These are phyloP conservation scores for Gymnorhina tibicen DNA, from an alignment of 2,113 vertebrate genomes.

Conservation along the genomic window DNA sequence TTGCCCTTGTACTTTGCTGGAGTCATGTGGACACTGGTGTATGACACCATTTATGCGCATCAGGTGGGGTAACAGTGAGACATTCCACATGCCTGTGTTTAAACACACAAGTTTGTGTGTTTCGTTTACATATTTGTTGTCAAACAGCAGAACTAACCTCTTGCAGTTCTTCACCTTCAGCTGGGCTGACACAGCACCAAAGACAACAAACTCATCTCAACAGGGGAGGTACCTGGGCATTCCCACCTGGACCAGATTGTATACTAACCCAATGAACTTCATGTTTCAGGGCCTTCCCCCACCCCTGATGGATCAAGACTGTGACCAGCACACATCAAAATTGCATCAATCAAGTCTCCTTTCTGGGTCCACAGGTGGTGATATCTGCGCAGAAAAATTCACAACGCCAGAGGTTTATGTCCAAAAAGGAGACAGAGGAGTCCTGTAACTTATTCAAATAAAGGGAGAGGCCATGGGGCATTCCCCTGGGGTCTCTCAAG, in stretches of 20 bases:
- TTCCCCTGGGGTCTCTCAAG: not conserved
- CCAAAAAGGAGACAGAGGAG: not conserved
- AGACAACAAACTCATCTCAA: not conserved
- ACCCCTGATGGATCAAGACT: too few species aligned
- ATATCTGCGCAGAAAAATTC: not conserved
- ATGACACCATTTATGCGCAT: constrained; percentile 96
- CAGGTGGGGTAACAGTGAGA: constrained; percentile 77
- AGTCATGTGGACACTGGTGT: constrained; percentile 92
- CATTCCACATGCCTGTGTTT: not conserved
- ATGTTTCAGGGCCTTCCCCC: not conserved
- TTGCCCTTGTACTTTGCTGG: constrained; percentile 92
- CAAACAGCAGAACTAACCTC: not conserved
- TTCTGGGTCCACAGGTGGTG: not conserved
- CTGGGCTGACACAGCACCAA: not conserved
- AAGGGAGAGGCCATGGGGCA: not conserved
- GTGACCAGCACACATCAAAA: not conserved
- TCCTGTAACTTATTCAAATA: not conserved
- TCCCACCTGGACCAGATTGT: not conserved
- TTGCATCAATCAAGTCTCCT: not conserved
- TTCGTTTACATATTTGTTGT: not conserved
- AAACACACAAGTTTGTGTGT: not conserved
- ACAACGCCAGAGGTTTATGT: not conserved
- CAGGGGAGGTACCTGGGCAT: not conserved
- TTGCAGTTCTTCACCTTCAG: not conserved
- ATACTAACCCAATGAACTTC: not conserved